phyloP scores from a whole-genome alignment of 2,888 invertebrate species.

The Apotomis capreana region DNA sequence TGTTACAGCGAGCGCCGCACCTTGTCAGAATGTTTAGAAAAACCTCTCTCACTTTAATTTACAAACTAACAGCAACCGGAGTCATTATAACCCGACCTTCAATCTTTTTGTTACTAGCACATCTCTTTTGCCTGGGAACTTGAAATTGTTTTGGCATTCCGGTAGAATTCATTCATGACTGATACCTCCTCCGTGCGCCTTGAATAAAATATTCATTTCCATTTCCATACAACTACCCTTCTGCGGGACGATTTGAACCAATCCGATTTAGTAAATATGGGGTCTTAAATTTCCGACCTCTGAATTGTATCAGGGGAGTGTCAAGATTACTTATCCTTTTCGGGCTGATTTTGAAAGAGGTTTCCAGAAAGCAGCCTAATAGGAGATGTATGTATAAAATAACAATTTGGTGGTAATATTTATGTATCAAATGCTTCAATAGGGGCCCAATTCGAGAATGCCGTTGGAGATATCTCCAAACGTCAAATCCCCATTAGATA shows the following conservation, averaged over 20 bases:
- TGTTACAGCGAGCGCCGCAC: slow-evolving; percentile 42
- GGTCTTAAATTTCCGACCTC: slow-evolving; percentile 56
- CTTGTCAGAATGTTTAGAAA: slow-evolving; percentile 19
- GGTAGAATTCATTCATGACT: slow-evolving; percentile 50
- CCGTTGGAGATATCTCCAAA: too few relatives aligned
- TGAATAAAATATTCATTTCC: slow-evolving; percentile 51
- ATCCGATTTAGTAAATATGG: slow-evolving; percentile 54
- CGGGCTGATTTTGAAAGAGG: slow-evolving; percentile 5
- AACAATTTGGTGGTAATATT: slow-evolving; percentile 46
- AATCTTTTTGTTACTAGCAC: neutral
- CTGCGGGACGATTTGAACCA: slow-evolving; percentile 44
- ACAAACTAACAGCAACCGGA: slow-evolving; percentile 10
- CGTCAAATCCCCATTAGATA: too few relatives aligned
- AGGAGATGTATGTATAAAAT: slow-evolving; percentile 27
- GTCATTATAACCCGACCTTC: slow-evolving; percentile 1
- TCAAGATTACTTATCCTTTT: slow-evolving; percentile 9
- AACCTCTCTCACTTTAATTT: slow-evolving; percentile 20
- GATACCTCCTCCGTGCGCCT: slow-evolving; percentile 44
- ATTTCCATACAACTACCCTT: slow-evolving; percentile 46
- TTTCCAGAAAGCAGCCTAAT: neutral
- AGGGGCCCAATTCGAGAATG: too few relatives aligned
- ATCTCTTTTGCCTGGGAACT: slow-evolving; percentile 31
- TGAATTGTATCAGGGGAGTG: slow-evolving; percentile 56
- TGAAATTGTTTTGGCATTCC: slow-evolving; percentile 49
- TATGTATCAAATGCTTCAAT: slow-evolving; percentile 55